Conservation (phyloP, 2,888 invertebrate genomes). For the Taphrorychus bicolor region DNA sequence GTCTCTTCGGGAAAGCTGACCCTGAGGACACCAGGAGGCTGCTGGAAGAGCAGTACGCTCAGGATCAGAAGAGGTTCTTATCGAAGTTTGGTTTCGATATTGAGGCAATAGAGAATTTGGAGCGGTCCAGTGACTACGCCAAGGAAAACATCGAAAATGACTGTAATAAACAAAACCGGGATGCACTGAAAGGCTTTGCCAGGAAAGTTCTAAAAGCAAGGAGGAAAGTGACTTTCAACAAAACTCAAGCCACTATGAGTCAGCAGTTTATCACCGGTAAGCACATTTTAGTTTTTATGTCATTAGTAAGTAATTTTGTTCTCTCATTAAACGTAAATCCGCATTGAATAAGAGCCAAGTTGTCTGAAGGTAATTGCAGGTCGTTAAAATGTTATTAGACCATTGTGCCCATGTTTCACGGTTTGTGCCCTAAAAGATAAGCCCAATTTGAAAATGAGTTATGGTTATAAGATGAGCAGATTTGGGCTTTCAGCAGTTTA, state of each 20-base stretch:
- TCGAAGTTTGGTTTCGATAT: constrained; percentile 69
- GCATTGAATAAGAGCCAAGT: background rate
- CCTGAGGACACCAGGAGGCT: constrained; percentile 66
- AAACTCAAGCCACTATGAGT: constrained; percentile 15
- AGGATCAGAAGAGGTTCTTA: constrained; percentile 66
- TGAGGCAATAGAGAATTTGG: constrained; percentile 34
- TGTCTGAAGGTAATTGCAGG: background rate
- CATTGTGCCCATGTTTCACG: constrained; percentile 26
- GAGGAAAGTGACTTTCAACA: constrained; percentile 32
- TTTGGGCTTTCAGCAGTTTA: too few relatives aligned
- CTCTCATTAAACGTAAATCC: background rate
- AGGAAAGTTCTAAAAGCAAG: constrained; percentile 37
- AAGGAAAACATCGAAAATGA: constrained; percentile 33
- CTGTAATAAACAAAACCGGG: constrained; percentile 28
- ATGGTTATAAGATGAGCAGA: background rate
- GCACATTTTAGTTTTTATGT: too few relatives aligned
- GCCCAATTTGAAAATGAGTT: background rate
- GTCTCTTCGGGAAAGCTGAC: constrained; percentile 69
- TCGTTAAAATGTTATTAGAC: constrained; percentile 28
- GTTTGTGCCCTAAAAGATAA: constrained; percentile 26
- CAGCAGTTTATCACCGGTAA: constrained; percentile 41
- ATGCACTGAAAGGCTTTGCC: constrained; percentile 11
- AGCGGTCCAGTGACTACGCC: constrained; percentile 20
- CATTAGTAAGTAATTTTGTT: too few relatives aligned
- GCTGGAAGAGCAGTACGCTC: constrained; percentile 66